phyloP scores from a whole-genome alignment of 1,140 invertebrate species.

The Paralvinella palmiformis region DNA sequence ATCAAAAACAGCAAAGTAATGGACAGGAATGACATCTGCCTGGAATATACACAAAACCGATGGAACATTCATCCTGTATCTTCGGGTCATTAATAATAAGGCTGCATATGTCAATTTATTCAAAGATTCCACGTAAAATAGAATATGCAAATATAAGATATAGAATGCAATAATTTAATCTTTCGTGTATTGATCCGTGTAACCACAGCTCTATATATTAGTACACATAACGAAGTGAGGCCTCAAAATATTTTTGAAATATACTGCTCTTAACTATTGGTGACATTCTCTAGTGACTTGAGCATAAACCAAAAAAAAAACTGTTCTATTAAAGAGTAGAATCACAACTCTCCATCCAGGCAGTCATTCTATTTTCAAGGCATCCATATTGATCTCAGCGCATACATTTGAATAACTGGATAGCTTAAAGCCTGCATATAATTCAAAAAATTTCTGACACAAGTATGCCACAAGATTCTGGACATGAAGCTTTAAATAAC shows the following conservation, averaged over 20 bases:
- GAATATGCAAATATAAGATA: background rate
- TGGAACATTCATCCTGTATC: background rate
- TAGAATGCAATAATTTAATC: background rate
- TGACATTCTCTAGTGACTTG: too few species aligned
- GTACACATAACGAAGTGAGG: too few species aligned
- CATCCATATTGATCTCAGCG: too few species aligned
- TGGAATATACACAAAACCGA: slow-evolving; percentile 14
- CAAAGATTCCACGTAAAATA: background rate
- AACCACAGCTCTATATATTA: too few species aligned
- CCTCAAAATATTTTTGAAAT: too few species aligned
- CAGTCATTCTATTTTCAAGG: too few species aligned
- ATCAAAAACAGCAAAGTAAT: slow-evolving; percentile 81
- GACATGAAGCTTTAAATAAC: background rate
- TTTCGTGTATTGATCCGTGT: background rate
- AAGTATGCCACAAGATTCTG: background rate
- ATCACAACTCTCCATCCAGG: too few species aligned
- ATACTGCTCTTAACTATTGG: too few species aligned
- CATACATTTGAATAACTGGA: too few species aligned
- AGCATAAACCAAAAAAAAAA: too few species aligned
- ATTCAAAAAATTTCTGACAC: background rate
- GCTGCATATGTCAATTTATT: background rate
- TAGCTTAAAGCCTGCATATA: too few species aligned
- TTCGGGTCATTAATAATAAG: background rate
- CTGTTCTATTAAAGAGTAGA: too few species aligned
- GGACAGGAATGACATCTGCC: slow-evolving; percentile 66